Evolutionary conservation across 2,113 vertebrate genomes (phyloP).

Genomic region (Amphiprion percula): DNA sequence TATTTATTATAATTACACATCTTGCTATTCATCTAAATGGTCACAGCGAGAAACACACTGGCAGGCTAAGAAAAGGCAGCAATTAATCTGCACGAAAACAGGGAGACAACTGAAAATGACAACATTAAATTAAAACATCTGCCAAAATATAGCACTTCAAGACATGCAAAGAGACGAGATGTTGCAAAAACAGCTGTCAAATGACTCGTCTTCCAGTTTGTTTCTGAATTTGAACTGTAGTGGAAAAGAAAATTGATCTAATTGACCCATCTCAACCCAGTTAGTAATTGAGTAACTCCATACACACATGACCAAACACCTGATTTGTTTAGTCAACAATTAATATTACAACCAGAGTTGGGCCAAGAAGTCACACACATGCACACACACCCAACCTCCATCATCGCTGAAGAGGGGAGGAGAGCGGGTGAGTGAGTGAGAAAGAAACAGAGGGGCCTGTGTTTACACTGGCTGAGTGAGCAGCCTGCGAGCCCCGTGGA

Average conservation of each 20-base stretch:
- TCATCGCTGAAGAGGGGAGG: neutral
- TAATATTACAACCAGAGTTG: constrained; percentile 33
- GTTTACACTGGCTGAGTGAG: constrained; percentile 70
- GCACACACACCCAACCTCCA: neutral
- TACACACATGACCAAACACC: constrained; percentile 19
- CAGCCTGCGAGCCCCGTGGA: constrained; percentile 48
- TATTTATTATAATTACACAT: constrained; percentile 45
- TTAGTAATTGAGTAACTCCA: constrained; percentile 28
- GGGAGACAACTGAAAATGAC: no score
- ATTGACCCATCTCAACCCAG: neutral
- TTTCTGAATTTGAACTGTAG: no score
- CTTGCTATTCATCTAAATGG: constrained; percentile 27
- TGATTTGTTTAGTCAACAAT: constrained; percentile 37
- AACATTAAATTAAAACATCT: no score
- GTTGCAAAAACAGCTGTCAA: no score
- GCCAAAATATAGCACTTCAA: no score
- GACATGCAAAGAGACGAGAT: no score
- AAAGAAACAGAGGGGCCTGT: constrained; percentile 67
- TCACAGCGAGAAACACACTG: constrained; percentile 15
- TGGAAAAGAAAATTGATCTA: no score
- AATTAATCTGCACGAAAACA: neutral
- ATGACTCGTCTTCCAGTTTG: no score
- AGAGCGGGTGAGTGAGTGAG: constrained; percentile 15
- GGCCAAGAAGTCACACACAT: constrained; percentile 13
- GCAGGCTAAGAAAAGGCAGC: neutral